phyloP scores from a whole-genome alignment of 2,888 invertebrate species.

The Amiota communis region DNA sequence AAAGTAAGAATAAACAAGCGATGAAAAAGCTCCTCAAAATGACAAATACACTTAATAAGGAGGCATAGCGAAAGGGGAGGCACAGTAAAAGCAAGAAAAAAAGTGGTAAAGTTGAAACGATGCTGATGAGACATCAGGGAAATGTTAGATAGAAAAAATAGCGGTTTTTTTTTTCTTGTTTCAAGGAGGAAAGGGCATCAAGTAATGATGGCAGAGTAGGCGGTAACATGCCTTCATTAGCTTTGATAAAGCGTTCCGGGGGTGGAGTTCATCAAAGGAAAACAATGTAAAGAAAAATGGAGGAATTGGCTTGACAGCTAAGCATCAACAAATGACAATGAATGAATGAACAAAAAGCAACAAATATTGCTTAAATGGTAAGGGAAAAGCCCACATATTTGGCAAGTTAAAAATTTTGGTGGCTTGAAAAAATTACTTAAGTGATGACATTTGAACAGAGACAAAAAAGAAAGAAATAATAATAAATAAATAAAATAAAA shows the following conservation, averaged over 20 bases:
- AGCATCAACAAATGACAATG: slow-evolving; percentile 27
- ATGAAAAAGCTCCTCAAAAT: not conserved
- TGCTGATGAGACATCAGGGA: not conserved
- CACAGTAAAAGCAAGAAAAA: not conserved
- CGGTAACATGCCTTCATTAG: slow-evolving; percentile 15
- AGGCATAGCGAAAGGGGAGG: not conserved
- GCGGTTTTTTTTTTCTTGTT: too few relatives aligned
- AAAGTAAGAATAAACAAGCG: not conserved
- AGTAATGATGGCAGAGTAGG: not conserved
- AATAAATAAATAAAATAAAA: not conserved
- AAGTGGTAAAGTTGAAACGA: not conserved
- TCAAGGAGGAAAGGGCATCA: not conserved
- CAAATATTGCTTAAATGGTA: too few relatives aligned
- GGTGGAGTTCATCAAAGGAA: not conserved
- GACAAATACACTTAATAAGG: not conserved
- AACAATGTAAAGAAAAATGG: slow-evolving; percentile 8
- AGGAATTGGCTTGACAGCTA: slow-evolving; percentile 16
- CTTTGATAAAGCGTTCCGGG: not conserved
- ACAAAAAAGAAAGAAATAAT: not conserved
- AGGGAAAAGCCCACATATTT: too few relatives aligned
- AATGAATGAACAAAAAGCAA: not conserved
- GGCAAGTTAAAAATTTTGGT: not conserved
- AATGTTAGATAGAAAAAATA: too few relatives aligned
- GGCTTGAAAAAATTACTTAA: slow-evolving; percentile 6
- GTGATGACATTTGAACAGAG: not conserved